Evolutionary conservation across 2,113 vertebrate species (phyloP), one percentile per base, ranked within the genome.

Genomic region (Saguinus midas): DNA sequence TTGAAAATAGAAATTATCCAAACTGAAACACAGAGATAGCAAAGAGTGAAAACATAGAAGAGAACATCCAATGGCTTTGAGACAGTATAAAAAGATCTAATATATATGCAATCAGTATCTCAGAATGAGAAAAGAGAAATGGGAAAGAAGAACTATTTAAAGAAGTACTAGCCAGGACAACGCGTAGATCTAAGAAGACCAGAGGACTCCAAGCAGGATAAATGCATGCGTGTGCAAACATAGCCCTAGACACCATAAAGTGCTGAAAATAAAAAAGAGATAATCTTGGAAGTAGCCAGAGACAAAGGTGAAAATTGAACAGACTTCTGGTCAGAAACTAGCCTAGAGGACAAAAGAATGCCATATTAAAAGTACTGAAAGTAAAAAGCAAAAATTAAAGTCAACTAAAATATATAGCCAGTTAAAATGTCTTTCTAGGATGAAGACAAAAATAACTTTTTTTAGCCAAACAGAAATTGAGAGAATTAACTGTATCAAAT

Each of bases 91-190:
- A 40, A 55, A 88, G 75, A 57, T 87, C 3, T 48, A 35, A 80
- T 72, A 35, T 45, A 23, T 29, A 6, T 80, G 52, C 40, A 14
- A 8, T 14, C 25, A 50, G 48, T 57, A 35, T 50, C 76, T 76
- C 78, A 43, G 57, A 87, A 83, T 37, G 68, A 83, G 76, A 68
- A 55, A 81, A 68, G 18, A 58, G 43, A 81, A 64, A 52, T 0
- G 64, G 45, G 43, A 58, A 89, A 87, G n/a, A 94, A 83, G 45
- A 88, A 72, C 23, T 64, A 25, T 37, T 82, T 83, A 57, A 76
- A 86, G 80, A 90, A 78, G 75, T 94, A 81, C 55, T 79, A 55
- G 37, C 55, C 43, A 87, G 82, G 58, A 70, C 32, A 87, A 50
- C 25, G 21, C 37, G 32, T 45, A 83, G 64, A 75, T 40, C 25